These are phyloP conservation scores for Spilosoma lubricipeda DNA, from an alignment of 2,888 invertebrate genomes.

Conservation along the genomic window DNA sequence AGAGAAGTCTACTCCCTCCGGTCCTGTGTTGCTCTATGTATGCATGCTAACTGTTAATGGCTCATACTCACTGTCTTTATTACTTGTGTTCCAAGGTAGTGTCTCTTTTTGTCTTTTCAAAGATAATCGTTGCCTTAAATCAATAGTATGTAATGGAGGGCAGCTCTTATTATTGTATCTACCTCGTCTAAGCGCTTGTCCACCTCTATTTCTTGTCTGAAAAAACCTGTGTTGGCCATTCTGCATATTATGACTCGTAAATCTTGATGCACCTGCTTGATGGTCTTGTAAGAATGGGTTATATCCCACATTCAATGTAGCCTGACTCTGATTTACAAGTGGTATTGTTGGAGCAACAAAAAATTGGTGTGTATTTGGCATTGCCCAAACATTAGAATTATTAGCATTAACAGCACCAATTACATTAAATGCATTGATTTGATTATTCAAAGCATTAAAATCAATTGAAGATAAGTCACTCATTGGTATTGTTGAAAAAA, in stretches of 20 bases:
- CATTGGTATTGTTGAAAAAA: constrained; percentile 11
- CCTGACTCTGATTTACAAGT: constrained; percentile 37
- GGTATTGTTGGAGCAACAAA: constrained; percentile 36
- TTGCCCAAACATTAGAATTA: constrained; percentile 54
- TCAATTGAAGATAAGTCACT: constrained; percentile 21
- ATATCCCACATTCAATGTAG: constrained; percentile 27
- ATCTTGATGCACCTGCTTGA: background rate
- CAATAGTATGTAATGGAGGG: constrained; percentile 28
- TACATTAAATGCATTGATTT: constrained; percentile 30
- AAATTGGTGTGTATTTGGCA: constrained; percentile 34
- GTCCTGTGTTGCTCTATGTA: too few species aligned
- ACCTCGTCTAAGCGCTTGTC: background rate
- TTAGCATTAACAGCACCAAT: constrained; percentile 27
- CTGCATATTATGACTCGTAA: background rate
- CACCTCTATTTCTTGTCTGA: constrained; percentile 5
- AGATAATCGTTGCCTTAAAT: constrained; percentile 55
- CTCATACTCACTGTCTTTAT: constrained; percentile 9
- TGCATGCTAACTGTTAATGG: background rate
- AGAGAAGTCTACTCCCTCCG: too few species aligned
- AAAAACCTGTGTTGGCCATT: background rate
- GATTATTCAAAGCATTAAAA: constrained; percentile 26
- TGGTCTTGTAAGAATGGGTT: constrained; percentile 9
- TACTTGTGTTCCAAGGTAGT: background rate
- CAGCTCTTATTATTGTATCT: background rate
- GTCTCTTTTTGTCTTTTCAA: constrained; percentile 41